phyloP scores from a whole-genome alignment of 2,113 vertebrate genomes.

The Rutilus rutilus region DNA sequence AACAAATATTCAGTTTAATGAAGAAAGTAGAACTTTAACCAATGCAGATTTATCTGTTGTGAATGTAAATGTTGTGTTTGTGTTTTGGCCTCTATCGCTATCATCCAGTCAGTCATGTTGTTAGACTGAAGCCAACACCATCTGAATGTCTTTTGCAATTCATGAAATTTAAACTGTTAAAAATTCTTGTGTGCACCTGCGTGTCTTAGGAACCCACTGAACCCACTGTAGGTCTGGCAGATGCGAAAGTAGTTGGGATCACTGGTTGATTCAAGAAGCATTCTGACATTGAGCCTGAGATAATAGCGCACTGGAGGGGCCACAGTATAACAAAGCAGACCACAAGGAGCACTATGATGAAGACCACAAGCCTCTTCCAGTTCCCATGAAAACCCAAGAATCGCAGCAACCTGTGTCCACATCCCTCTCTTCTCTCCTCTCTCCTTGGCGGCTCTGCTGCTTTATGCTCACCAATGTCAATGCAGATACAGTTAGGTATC shows the following conservation, averaged over 20 bases:
- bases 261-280: constrained; percentile 39
- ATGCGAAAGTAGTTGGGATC: accelerated
- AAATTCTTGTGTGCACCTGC: neutral
- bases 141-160: neutral
- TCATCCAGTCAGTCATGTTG: neutral
- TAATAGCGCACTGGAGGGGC: constrained; percentile 79
- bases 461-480: constrained; percentile 80
- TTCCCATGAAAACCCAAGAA: constrained; percentile 68
- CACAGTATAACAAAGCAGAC: constrained; percentile 79
- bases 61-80: neutral
- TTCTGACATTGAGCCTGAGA: constrained; percentile 72
- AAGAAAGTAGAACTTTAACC: neutral
- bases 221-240: neutral
- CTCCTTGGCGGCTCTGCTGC: constrained; percentile 29
- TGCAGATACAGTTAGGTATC: constrained; percentile 55
- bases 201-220: neutral
- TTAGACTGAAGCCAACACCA: neutral
- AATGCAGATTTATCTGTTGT: neutral
- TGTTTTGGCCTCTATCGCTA: neutral
- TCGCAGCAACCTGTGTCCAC: neutral
- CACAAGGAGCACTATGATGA: constrained; percentile 68
- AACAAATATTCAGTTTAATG: neutral
- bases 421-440: constrained; percentile 30
- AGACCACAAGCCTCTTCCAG: constrained; percentile 76
- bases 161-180: neutral